phyloP scores from a whole-genome alignment of 1,140 invertebrate genomes.

The Spodoptera frugiperda region DNA sequence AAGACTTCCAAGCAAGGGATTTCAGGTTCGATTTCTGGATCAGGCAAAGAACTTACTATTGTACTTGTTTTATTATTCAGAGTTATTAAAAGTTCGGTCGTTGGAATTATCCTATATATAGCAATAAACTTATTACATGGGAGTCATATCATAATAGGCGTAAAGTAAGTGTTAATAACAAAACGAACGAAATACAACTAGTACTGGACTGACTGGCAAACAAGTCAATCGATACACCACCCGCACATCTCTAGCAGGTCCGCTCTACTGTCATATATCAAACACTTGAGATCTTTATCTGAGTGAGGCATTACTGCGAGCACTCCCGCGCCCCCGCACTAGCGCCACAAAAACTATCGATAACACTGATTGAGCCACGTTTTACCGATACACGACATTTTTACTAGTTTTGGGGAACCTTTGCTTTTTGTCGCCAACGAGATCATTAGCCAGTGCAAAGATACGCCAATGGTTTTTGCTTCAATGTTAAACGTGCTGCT shows the following conservation, averaged over 20 bases:
- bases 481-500: no score
- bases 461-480: no score
- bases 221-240: conserved; percentile 13
- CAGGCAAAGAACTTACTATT: no score
- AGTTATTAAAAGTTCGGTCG: no score
- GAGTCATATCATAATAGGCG: no score
- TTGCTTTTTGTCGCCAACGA: background rate
- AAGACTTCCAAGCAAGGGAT: no score
- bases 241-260: conserved; percentile 23
- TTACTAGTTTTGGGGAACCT: background rate
- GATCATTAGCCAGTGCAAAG: background rate
- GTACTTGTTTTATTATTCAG: no score
- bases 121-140: no score
- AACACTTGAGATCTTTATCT: conserved; percentile 50
- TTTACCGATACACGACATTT: conserved; percentile 15
- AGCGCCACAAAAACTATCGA: conserved; percentile 28
- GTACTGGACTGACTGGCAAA: background rate
- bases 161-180: no score
- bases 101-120: no score
- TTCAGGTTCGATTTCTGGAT: no score
- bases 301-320: conserved; percentile 7
- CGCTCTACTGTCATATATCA: conserved; percentile 46
- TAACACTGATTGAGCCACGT: conserved; percentile 32
- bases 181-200: no score
- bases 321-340: conserved; percentile 23